phyloP scores from a whole-genome alignment of 2,113 vertebrate genomes.

The Rhinopomastus cyanomelas region DNA sequence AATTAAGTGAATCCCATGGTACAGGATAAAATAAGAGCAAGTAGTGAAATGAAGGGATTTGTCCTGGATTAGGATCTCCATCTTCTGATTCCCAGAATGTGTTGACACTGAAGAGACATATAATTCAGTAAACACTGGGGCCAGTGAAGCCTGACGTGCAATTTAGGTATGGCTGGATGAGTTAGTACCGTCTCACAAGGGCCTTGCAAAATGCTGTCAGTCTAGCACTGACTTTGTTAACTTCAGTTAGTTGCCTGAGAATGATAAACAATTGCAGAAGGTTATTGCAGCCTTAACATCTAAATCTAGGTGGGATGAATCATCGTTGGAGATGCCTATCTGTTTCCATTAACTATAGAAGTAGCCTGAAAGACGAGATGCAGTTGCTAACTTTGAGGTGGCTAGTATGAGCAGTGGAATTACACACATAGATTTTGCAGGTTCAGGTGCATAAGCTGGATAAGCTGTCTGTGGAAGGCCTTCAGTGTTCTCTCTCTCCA shows the following conservation, averaged over 20 bases:
- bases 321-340: background rate
- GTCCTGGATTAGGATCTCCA: background rate
- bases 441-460: background rate
- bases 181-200: background rate
- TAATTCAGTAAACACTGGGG: background rate
- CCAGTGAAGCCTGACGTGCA: background rate
- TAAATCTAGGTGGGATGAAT: background rate
- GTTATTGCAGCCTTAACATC: background rate
- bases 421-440: background rate
- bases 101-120: background rate
- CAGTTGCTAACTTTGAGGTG: background rate
- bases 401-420: background rate
- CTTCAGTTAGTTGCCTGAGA: background rate
- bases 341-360: background rate
- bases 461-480: background rate
- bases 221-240: background rate
- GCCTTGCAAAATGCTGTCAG: background rate
- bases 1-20: background rate
- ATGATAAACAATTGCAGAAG: background rate
- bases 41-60: background rate
- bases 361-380: background rate
- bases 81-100: background rate
- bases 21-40: background rate
- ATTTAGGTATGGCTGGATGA: background rate
- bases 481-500: background rate